phyloP scores from a whole-genome alignment of 2,888 invertebrate species.

The Rhamphomyia laevipes region DNA sequence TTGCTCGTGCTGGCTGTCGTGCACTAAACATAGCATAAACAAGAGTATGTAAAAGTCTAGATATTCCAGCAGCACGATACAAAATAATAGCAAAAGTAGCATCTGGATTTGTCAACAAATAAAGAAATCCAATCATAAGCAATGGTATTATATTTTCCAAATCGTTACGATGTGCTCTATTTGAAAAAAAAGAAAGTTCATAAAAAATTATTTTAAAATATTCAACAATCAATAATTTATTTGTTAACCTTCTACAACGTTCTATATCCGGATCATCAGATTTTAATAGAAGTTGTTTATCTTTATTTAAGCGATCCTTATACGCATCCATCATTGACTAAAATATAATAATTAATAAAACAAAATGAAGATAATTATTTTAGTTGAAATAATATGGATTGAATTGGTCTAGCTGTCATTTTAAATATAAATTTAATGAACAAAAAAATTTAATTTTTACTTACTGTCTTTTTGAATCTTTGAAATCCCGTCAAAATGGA shows the following conservation, averaged over 20 bases:
- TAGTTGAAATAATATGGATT: no score
- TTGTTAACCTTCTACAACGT: conserved; percentile 25
- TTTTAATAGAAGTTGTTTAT: conserved; percentile 19
- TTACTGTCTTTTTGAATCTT: conserved; percentile 25
- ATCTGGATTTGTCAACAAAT: conserved; percentile 41
- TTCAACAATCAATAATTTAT: not conserved
- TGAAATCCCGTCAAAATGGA: conserved; percentile 24
- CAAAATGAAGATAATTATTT: no score
- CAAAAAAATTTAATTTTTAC: not conserved
- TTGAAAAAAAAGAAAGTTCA: no score
- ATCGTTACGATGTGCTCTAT: conserved; percentile 47
- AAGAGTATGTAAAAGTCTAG: conserved; percentile 43
- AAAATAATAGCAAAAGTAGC: conserved; percentile 38
- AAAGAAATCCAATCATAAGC: conserved; percentile 41
- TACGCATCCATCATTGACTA: no score
- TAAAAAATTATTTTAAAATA: conserved; percentile 16
- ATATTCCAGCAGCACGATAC: conserved; percentile 42
- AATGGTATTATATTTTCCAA: conserved; percentile 49
- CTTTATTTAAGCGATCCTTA: not conserved
- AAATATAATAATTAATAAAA: no score
- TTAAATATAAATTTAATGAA: no score
- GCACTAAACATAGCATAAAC: conserved; percentile 43
- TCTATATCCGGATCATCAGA: conserved; percentile 36
- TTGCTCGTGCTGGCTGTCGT: conserved; percentile 42
- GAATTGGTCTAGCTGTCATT: no score